Conservation (phyloP, 37 sponge, comb jelly and placozoan species). For the Cladorhizidae sp. region DNA sequence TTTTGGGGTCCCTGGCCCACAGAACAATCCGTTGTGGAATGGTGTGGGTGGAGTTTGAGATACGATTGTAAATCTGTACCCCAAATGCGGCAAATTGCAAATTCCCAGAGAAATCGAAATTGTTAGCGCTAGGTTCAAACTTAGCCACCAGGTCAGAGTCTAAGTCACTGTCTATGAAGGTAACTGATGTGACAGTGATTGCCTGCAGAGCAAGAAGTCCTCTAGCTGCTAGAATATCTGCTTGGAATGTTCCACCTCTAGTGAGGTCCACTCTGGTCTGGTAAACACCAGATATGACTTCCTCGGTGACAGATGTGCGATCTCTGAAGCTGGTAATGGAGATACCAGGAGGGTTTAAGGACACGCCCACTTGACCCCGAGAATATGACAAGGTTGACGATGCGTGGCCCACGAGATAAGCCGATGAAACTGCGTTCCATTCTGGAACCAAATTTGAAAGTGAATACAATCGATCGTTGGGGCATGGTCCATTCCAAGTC, state of each 20-base stretch:
- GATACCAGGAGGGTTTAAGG: constrained; percentile 25
- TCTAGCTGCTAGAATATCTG: constrained; percentile 43
- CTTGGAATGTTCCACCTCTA: constrained; percentile 35
- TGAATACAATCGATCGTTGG: constrained; percentile 6
- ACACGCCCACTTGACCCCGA: neutral
- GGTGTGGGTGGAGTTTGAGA: neutral
- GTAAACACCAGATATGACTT: constrained; percentile 44
- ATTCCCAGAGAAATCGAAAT: constrained; percentile 4
- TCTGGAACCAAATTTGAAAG: constrained; percentile 4
- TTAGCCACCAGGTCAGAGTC: constrained; percentile 2
- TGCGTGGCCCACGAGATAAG: constrained; percentile 23
- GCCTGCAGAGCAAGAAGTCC: constrained; percentile 21
- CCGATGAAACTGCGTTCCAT: constrained; percentile 40
- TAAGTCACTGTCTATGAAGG: constrained; percentile 40
- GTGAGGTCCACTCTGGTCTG: constrained; percentile 6
- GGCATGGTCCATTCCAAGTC: constrained; percentile 52
- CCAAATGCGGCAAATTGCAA: constrained; percentile 52
- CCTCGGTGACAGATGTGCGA: neutral
- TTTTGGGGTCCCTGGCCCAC: constrained; percentile 39
- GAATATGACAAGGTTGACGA: constrained; percentile 21
- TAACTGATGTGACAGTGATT: constrained; percentile 59
- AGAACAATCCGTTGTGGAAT: constrained; percentile 38
- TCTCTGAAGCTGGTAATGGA: constrained; percentile 9
- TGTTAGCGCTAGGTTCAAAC: constrained; percentile 31
- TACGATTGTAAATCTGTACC: constrained; percentile 37